A percentile compares a stretch with the other conserved stretches of the same genome.
These are phyloP conservation scores for Polypterus senegalus DNA, from an alignment of 2,113 vertebrate genomes.

Conservation along the genomic window DNA sequence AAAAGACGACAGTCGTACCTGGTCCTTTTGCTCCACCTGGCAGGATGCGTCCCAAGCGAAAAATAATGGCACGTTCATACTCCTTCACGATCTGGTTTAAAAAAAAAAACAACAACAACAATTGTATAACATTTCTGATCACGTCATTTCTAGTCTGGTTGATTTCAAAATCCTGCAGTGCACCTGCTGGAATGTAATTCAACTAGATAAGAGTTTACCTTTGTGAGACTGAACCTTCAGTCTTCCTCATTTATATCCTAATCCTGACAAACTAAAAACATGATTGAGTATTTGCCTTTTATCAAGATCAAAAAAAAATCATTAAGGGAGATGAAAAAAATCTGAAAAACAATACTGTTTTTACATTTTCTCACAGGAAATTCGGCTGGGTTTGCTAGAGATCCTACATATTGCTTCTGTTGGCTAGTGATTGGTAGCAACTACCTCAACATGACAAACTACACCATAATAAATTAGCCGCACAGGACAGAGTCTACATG, in stretches of 20 bases:
- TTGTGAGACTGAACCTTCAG: neutral
- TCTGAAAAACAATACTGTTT: no score
- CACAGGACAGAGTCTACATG: neutral
- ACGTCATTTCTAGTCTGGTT: neutral
- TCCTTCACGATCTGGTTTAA: slow-evolving; percentile 78
- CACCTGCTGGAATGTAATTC: neutral
- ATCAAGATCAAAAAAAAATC: no score
- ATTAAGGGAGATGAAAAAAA: no score
- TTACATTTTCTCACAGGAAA: no score
- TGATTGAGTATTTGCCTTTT: no score
- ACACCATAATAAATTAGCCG: no score
- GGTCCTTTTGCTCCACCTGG: slow-evolving; percentile 85
- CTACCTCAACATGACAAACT: no score
- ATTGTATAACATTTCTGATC: no score
- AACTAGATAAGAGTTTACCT: neutral
- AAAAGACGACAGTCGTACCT: slow-evolving; percentile 45
- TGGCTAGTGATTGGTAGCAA: no score
- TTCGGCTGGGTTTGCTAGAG: no score
- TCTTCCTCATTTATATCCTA: neutral
- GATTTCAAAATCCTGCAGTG: neutral
- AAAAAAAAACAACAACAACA: neutral
- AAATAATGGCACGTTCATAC: slow-evolving; percentile 88
- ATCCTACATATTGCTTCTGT: no score
- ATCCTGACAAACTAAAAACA: no score
- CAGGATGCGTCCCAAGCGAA: slow-evolving; percentile 79